Base-by-base conservation (phyloP, 2,888 invertebrate genomes). In the Cryptus viduatorius region DNA sequence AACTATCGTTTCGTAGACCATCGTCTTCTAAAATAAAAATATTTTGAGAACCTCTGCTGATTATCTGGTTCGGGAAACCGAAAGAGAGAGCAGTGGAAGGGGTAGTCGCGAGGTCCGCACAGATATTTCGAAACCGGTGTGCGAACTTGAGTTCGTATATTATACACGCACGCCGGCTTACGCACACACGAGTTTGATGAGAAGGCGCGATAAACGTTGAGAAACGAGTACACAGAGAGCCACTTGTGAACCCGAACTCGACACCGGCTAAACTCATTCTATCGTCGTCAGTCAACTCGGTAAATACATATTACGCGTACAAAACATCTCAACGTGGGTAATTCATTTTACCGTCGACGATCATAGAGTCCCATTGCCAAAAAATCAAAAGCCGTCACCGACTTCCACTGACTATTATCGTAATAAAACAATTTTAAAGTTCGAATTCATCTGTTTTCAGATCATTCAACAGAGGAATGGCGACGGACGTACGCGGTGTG, bases 401-500 rank as follows among this genome's bases (percentile, higher is more conserved):
- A 3, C n/a, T 3, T 12, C 12, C 29, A 4, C 2, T 12, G 59
- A 14, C 29, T 0, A 59, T 29, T 12, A 4, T 31, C 31, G 7
- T 42, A 56, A 69, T 44, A 44, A 42, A 69, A 37, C 8, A 31
- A 65, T 1, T 10, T 72, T 61, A 10, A 68, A 29, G 64, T 72
- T 72, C 1, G 31, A n/a, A 1, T 69, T 81, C 72, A 56, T 83
- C 61, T 78, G 65, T 59, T 84, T 83, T 53, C 82, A 92, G 92
- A 89, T 87, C 89, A 79, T 82, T 90, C 56, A 87, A 83, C 72
- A 90, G 89, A 88, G 77, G 86, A 87, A 93, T 93, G 92, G 88
- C 90, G 80, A 91, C 88, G 64, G 89, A 91, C 61, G 85, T 85
- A n/a, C 90, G 92, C 78, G 93, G 92, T 73, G 84, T 91, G 79